These are phyloP conservation scores for Anas flavirostris DNA, from an alignment of 2,797 vertebrate species.

Conservation along the genomic window DNA sequence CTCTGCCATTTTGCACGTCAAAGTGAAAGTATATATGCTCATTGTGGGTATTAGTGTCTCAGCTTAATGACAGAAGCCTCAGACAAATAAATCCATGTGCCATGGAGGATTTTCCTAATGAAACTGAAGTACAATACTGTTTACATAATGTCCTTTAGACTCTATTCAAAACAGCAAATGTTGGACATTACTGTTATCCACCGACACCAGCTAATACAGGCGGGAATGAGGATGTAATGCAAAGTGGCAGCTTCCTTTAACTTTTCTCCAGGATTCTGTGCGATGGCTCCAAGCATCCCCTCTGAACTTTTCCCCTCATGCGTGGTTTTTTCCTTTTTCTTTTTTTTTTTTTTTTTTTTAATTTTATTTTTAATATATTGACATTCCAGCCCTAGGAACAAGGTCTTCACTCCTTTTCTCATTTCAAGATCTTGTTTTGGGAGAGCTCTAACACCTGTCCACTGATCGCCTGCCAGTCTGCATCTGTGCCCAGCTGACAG, in stretches of 20 bases:
- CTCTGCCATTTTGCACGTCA: constrained; percentile 63
- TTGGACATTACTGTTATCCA: neutral
- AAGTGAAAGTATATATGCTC: constrained; percentile 51
- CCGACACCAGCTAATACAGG: neutral
- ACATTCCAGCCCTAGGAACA: constrained; percentile 79
- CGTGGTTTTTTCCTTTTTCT: neutral
- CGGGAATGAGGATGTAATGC: constrained; percentile 53
- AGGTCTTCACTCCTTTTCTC: constrained; percentile 82
- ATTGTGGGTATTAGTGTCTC: constrained; percentile 66
- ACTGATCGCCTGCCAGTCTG: constrained; percentile 82
- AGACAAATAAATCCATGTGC: constrained; percentile 69
- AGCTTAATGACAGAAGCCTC: constrained; percentile 57
- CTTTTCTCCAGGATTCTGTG: neutral
- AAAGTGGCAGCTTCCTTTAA: constrained; percentile 37
- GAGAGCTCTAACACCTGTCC: constrained; percentile 88
- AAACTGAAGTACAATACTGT: constrained; percentile 61
- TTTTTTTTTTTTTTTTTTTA: neutral
- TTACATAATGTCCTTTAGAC: constrained; percentile 71
- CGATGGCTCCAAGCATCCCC: constrained; percentile 59
- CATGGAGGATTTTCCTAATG: constrained; percentile 70
- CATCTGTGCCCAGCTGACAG: constrained; percentile 86
- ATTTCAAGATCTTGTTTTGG: constrained; percentile 79
- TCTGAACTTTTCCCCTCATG: constrained; percentile 69
- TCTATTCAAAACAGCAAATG: constrained; percentile 54
- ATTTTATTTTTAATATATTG: constrained; percentile 52